A percentile compares a stretch with the other conserved stretches of the same genome.
Conservation (phyloP, 1,140 invertebrate species). For the Chironomus tepperi region DNA sequence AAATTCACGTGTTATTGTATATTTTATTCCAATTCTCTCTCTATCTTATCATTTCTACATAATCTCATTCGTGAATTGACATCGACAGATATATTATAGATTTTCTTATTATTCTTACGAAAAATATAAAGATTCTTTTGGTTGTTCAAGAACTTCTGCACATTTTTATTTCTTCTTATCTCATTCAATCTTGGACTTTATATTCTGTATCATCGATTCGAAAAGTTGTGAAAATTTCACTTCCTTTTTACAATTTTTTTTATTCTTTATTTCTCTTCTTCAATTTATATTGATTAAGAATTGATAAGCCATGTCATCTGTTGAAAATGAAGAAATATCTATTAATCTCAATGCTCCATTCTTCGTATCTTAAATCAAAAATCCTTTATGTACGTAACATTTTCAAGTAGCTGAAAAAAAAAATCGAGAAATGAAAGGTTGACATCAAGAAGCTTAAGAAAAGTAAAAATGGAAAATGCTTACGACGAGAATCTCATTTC, state of each 20-base stretch:
- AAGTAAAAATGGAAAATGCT: no score
- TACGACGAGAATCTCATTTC: not conserved
- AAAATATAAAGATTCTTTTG: not conserved
- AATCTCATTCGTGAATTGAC: not conserved
- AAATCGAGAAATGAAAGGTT: not conserved
- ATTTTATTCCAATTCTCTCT: not conserved
- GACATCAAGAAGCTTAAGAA: not conserved
- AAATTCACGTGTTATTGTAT: not conserved
- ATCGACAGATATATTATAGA: slow-evolving; percentile 12
- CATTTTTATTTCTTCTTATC: not conserved
- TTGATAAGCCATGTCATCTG: slow-evolving; percentile 7
- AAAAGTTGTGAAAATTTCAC: no score
- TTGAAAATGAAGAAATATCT: not conserved
- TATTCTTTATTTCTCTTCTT: not conserved
- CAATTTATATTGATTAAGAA: slow-evolving; percentile 7
- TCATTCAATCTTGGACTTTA: not conserved
- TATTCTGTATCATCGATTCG: no score
- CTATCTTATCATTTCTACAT: not conserved
- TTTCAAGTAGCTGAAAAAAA: not conserved
- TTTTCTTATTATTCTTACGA: not conserved
- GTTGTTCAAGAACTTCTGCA: not conserved
- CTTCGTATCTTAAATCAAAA: not conserved
- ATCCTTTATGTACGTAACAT: not conserved
- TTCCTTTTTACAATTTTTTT: no score
- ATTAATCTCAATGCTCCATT: slow-evolving; percentile 2